Evolutionary conservation across 2,113 vertebrate species (phyloP), one percentile per base, ranked within the genome.

Genomic region (Haliaeetus leucogaster): DNA sequence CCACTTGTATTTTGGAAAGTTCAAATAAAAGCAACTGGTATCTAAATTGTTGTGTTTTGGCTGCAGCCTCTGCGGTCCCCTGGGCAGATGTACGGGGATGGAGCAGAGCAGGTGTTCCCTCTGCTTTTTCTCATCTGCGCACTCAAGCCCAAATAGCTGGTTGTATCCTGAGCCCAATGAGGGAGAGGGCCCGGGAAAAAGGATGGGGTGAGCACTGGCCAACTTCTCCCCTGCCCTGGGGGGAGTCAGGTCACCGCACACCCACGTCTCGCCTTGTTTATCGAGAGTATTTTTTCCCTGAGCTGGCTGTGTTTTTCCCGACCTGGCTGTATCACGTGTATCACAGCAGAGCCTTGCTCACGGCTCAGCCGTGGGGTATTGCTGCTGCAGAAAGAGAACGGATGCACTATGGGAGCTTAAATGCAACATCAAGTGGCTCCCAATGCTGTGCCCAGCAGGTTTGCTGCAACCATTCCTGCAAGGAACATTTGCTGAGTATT

Each of bases 301-400:
- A 14, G 32, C 27, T 25, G 38, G 19, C 23, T 45, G 34, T 38
- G 9, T 27, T 70, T 61, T 78, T 45, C 38, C 38, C 2, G 2
- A 3, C 23, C n/a, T 19, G 11, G 15, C 45, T 70, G 36, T 29
- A 50, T 6, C 53, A 5, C 1, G 2, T 25, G 22, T 13, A 7
- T 21, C 9, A 10, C 17, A 38, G 36, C 7, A 0, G 27, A 52
- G 25, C 58, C 34, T 59, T 17, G 26, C 27, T 29, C 16, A 25
- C 3, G 1, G 30, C 43, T 59, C 26, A 16, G 21, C 48, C 1
- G 2, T 11, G 2, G 43, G 14, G 5, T 26, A 9, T 22, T 18
- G 43, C 45, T 61, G 58, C 32, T 53, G 72, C 38, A 30, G 40
- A 36, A 61, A 13, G 4, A 27, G 55, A 30, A 22, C 0, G 1